Conservation (phyloP, 2,113 vertebrate species). For the Hypanus sabinus region DNA sequence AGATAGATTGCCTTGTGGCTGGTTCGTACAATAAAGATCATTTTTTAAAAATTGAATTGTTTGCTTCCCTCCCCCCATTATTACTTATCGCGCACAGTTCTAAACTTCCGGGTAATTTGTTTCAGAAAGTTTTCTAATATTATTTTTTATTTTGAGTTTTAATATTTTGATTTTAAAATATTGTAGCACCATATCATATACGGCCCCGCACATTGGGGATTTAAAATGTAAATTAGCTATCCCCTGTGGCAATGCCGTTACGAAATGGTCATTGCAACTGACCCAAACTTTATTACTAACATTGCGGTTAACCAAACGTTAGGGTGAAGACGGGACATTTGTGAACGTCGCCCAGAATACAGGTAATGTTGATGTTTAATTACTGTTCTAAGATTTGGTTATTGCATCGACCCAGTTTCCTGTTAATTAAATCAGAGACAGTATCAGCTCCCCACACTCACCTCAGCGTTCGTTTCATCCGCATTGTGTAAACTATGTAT, state of each 20-base stretch:
- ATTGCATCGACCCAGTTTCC: neutral
- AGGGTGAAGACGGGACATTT: conserved; percentile 24
- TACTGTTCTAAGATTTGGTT: conserved; percentile 9
- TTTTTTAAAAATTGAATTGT: neutral
- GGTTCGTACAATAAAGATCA: neutral
- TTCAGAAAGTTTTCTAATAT: neutral
- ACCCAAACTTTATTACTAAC: conserved; percentile 29
- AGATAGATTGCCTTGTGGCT: neutral
- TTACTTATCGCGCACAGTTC: neutral
- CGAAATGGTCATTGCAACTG: conserved; percentile 17
- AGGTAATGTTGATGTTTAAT: neutral
- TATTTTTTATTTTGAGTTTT: neutral
- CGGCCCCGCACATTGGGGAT: neutral
- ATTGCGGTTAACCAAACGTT: neutral
- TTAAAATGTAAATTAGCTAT: conserved; percentile 27
- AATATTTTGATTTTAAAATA: neutral
- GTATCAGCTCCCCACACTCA: neutral
- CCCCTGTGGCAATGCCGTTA: conserved; percentile 22
- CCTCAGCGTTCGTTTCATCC: neutral
- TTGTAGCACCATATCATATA: neutral
- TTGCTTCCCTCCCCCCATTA: neutral
- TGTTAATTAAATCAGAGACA: conserved; percentile 2
- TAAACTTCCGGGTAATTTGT: neutral
- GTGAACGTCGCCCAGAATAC: neutral
- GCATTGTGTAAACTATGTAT: neutral